These are phyloP conservation scores for Myiotriccus ornatus DNA, from an alignment of 2,797 vertebrate genomes.

Conservation along the genomic window DNA sequence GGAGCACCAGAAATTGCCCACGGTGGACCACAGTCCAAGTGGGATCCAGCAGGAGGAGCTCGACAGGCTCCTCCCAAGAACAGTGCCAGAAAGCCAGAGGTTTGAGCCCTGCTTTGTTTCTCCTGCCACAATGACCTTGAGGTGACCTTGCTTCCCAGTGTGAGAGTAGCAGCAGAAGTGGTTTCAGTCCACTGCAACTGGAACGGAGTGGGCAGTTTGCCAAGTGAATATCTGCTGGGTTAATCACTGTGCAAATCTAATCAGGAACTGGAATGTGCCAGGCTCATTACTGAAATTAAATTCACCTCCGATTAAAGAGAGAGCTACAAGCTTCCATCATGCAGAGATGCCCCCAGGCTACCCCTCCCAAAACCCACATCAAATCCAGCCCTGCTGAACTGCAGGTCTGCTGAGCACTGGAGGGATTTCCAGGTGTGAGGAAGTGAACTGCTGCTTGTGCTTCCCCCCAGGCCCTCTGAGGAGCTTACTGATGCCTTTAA, in stretches of 20 bases:
- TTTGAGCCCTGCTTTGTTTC: neutral
- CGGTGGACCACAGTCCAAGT: neutral
- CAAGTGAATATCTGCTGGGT: conserved; percentile 55
- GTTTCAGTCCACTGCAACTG: conserved; percentile 62
- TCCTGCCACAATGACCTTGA: neutral
- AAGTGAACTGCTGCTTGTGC: neutral
- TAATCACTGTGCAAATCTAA: conserved; percentile 67
- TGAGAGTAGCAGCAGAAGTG: neutral
- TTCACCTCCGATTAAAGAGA: conserved; percentile 63
- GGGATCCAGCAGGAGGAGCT: neutral
- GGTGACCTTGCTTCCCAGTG: conserved; percentile 22
- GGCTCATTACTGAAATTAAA: conserved; percentile 65
- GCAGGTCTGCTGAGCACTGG: neutral
- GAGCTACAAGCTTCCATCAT: conserved; percentile 36
- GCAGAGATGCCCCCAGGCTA: conserved; percentile 34
- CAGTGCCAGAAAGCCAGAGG: accelerated
- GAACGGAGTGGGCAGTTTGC: conserved; percentile 41
- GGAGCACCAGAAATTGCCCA: neutral
- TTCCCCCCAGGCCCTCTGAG: neutral
- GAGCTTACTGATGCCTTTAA: neutral
- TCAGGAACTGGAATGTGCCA: conserved; percentile 64
- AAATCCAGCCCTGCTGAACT: neutral
- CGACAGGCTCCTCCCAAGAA: neutral
- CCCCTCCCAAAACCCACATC: conserved; percentile 23
- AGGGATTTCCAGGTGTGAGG: conserved; percentile 40